Evolutionary conservation across 2,888 invertebrate genomes (phyloP), one percentile per base, ranked within the genome.

Genomic region (Chymomyza caudatula): DNA sequence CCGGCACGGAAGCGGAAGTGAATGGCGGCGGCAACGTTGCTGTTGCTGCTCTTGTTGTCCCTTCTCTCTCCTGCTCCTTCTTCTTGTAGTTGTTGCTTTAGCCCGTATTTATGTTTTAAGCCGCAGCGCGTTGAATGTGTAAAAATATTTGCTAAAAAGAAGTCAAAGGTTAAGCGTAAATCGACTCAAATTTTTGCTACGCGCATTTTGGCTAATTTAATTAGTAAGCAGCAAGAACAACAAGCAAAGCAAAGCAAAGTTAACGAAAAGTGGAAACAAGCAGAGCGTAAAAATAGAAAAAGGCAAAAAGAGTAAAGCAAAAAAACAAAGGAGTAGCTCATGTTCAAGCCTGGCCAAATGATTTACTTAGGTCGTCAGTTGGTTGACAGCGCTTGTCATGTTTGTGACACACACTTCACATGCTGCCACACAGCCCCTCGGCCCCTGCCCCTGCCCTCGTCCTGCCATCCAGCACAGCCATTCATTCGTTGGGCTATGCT

Each of bases 401-500:
- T 78, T 80, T 85, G 78, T 80, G 85, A 82, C 81, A 85, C 83
- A 83, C 77, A 83, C 80, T 83, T 85, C 85, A 82, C 56, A 56
- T 15, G 74, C 76, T 58, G 67, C 22, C 17, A 44, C 47, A 5
- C 56, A 67, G 67, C 55, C 62, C 62, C 71, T 62, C 67, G 60
- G 62, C 70, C 59, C 63, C 54, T 49, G 23, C n/a, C 23, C 19
- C 37, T 3, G 42, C 19, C 49, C 3, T 4, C 8, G 29, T n/a
- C 29, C 11, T 37, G 37, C 59, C 15, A 37, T 47, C 47, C 60
- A 52, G 62, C 25, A 56, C n/a, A n/a, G n/a, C 58, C 60, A 54
- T 44, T 19, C 65, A 64, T 65, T 58, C 54, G 60, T 49, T 57
- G 70, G 61, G 63, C 67, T 65, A 49, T 23, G 17, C 55, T 59